These are phyloP conservation scores for Cepaea nemoralis DNA, from an alignment of 1,140 invertebrate genomes.

Conservation along the genomic window DNA sequence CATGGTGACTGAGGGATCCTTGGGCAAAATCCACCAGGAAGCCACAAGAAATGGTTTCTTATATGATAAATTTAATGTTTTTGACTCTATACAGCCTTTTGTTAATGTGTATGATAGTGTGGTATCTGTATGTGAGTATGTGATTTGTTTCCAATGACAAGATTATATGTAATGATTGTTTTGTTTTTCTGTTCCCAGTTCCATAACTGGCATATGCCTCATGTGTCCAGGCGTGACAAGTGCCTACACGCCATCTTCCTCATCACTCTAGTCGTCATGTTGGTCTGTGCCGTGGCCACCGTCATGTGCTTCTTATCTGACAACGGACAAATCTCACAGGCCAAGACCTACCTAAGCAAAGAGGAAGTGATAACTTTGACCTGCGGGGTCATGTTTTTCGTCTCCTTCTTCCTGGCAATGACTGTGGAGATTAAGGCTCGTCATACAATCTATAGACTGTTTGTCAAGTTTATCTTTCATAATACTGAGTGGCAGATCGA, in stretches of 20 bases:
- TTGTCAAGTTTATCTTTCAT: slow-evolving; percentile 73
- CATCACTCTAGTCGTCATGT: slow-evolving; percentile 73
- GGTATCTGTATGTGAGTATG: too few species aligned
- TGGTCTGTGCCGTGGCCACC: slow-evolving; percentile 74
- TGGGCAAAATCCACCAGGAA: too few species aligned
- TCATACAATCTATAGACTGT: slow-evolving; percentile 74
- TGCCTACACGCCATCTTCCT: slow-evolving; percentile 74
- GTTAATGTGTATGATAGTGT: too few species aligned
- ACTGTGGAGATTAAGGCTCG: slow-evolving; percentile 76
- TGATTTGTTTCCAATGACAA: too few species aligned
- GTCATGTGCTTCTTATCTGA: slow-evolving; percentile 75
- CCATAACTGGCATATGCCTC: slow-evolving; percentile 72
- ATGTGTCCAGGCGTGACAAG: slow-evolving; percentile 73
- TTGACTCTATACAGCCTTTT: too few species aligned
- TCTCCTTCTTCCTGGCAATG: slow-evolving; percentile 76
- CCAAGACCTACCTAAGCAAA: slow-evolving; percentile 70
- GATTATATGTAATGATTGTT: too few species aligned
- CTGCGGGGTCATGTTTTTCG: slow-evolving; percentile 75
- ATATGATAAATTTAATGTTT: too few species aligned
- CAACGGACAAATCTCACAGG: slow-evolving; percentile 62
- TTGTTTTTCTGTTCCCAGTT: slow-evolving; percentile 67
- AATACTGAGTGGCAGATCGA: slow-evolving; percentile 76
- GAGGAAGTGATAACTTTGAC: slow-evolving; percentile 74
- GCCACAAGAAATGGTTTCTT: too few species aligned
- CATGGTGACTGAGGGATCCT: too few species aligned